Evolutionary conservation across 2,113 vertebrate genomes (phyloP).

Genomic region (Plectropomus leopardus): DNA sequence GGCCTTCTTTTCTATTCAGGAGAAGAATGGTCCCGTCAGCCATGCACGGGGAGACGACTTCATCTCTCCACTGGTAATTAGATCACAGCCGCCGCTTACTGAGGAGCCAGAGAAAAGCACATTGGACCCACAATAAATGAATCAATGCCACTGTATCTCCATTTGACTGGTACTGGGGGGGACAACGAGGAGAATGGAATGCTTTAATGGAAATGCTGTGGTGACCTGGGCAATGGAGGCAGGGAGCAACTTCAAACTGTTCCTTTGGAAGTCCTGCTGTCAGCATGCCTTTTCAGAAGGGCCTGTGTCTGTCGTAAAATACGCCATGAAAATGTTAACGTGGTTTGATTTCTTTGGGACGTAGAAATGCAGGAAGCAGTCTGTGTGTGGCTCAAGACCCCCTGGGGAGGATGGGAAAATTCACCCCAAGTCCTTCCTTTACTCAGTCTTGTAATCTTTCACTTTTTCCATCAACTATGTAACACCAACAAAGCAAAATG

Average conservation of each 20-base stretch:
- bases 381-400: constrained; percentile 37
- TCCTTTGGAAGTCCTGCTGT: constrained; percentile 57
- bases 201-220: constrained; percentile 69
- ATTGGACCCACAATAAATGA: constrained; percentile 73
- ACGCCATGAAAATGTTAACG: constrained; percentile 45
- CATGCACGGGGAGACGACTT: constrained; percentile 72
- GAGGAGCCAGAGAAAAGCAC: constrained; percentile 68
- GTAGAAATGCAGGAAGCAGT: constrained; percentile 57
- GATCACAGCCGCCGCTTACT: constrained; percentile 74
- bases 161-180: constrained; percentile 44
- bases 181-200: constrained; percentile 59
- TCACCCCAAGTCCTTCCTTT: not conserved
- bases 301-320: constrained; percentile 49
- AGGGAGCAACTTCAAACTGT: constrained; percentile 42
- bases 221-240: constrained; percentile 46
- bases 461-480: not conserved
- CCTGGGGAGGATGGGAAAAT: constrained; percentile 3
- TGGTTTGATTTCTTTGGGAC: constrained; percentile 53
- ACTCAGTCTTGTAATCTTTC: not conserved
- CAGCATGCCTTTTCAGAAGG: constrained; percentile 33
- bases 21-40: constrained; percentile 77
- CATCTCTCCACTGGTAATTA: constrained; percentile 80
- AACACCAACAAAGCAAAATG: not conserved
- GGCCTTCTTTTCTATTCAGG: constrained; percentile 59
- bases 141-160: constrained; percentile 76